A percentile compares a stretch with the other conserved stretches of the same genome.
Evolutionary conservation across 2,888 invertebrate species (phyloP).

Genomic region (Muschampia staudingeri): DNA sequence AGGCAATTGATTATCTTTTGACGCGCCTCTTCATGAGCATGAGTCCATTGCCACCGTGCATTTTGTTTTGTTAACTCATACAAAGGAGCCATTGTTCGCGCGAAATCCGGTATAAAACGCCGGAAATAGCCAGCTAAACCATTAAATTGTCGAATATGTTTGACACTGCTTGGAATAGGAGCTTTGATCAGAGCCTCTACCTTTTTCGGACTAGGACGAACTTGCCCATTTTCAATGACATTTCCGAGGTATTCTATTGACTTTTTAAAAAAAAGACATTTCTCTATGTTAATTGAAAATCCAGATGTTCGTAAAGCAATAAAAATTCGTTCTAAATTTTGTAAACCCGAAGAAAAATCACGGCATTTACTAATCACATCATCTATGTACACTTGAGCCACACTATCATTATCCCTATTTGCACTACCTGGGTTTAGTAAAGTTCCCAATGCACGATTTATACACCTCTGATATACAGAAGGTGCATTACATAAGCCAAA

Average conservation of each 20-base stretch:
- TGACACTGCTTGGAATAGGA: conserved; percentile 63
- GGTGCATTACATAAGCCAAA: no score
- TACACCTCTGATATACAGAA: no score
- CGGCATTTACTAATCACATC: no score
- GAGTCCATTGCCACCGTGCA: conserved; percentile 45
- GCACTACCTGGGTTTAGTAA: no score
- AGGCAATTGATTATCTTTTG: not conserved
- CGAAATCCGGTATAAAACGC: conserved; percentile 54
- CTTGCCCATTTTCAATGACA: not conserved
- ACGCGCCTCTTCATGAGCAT: not conserved
- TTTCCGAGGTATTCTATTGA: not conserved
- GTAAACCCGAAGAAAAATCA: no score
- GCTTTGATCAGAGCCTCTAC: not conserved
- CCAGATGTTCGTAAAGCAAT: not conserved
- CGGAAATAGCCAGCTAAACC: conserved; percentile 63
- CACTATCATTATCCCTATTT: no score
- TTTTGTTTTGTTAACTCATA: conserved; percentile 56
- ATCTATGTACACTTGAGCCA: no score
- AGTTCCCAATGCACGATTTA: no score
- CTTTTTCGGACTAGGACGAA: no score
- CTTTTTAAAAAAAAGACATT: not conserved
- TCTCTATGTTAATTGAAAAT: not conserved
- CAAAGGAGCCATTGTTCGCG: conserved; percentile 50
- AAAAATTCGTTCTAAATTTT: no score
- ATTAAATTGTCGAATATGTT: conserved; percentile 67